Conservation (phyloP, 1,140 invertebrate species). For the Drosophila seguyi region DNA sequence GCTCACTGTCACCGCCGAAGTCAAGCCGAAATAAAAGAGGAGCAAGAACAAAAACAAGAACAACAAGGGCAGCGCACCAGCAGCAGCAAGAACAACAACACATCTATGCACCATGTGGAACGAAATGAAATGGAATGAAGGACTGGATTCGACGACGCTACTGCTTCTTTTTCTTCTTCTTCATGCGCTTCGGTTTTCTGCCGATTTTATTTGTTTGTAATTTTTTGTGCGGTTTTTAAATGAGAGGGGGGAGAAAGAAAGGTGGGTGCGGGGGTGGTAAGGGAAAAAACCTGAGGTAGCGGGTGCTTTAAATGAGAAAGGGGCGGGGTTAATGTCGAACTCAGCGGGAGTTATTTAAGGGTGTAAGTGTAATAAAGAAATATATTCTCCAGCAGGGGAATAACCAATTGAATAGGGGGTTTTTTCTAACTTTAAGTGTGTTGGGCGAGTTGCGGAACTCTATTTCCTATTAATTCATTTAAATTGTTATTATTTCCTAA, state of each 20-base stretch:
- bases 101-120: conserved; percentile 58
- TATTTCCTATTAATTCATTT: background rate
- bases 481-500: background rate
- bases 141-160: conserved; percentile 44
- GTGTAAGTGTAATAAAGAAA: conserved; percentile 12
- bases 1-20: conserved; percentile 67
- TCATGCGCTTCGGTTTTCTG: conserved; percentile 30
- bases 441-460: background rate
- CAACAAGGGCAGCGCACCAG: conserved; percentile 5
- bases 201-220: conserved; percentile 52
- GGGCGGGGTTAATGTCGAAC: conserved; percentile 20
- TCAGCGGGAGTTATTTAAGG: conserved; percentile 24
- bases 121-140: conserved; percentile 73
- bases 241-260: background rate
- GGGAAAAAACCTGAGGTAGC: conserved; percentile 1
- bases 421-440: background rate
- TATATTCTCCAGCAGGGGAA: conserved; percentile 5
- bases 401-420: conserved; percentile 3
- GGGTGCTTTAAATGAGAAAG: background rate
- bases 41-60: conserved; percentile 47
- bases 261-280: background rate
- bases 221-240: conserved; percentile 32
- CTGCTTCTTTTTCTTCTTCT: conserved; percentile 28
- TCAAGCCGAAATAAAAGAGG: conserved; percentile 47
- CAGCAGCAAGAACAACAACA: conserved; percentile 30